Evolutionary conservation across 2,888 invertebrate species (phyloP).

Genomic region (Eulithis testata): DNA sequence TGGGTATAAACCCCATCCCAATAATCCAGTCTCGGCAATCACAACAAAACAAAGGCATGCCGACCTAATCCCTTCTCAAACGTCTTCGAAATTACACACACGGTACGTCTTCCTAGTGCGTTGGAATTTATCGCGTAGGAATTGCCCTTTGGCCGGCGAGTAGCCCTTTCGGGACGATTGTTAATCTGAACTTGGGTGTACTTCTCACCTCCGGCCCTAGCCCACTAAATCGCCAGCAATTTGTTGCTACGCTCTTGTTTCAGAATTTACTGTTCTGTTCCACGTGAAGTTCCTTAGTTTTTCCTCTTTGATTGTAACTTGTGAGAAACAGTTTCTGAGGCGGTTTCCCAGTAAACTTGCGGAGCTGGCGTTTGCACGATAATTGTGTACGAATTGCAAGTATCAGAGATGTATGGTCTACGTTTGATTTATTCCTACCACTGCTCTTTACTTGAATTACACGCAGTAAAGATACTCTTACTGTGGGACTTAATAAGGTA

Average conservation of each 20-base stretch:
- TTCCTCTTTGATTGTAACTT: constrained; percentile 32
- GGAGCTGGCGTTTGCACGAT: too few relatives aligned
- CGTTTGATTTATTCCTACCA: too few relatives aligned
- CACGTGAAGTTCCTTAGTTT: constrained; percentile 26
- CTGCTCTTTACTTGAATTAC: too few relatives aligned
- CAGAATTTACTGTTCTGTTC: constrained; percentile 45
- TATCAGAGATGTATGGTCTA: too few relatives aligned
- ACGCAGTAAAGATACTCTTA: too few relatives aligned
- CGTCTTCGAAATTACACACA: constrained; percentile 27
- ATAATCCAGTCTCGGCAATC: constrained; percentile 15
- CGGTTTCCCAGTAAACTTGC: neutral
- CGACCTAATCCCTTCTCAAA: constrained; percentile 26
- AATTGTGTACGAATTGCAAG: too few relatives aligned
- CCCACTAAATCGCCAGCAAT: constrained; percentile 62
- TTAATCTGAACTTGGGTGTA: constrained; percentile 74
- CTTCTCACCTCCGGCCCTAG: constrained; percentile 71
- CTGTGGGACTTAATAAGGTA: constrained; percentile 5
- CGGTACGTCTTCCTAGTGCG: constrained; percentile 21
- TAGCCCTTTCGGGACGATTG: constrained; percentile 49
- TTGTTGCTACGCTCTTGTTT: constrained; percentile 51
- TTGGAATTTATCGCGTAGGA: constrained; percentile 56
- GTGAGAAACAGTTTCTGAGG: constrained; percentile 10
- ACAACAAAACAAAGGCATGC: constrained; percentile 15
- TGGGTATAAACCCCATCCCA: constrained; percentile 4
- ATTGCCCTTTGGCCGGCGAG: constrained; percentile 59